A percentile compares a stretch with the other conserved stretches of the same genome.
Evolutionary conservation across 1,140 invertebrate species (phyloP).

Genomic region (Calephelis nemesis): DNA sequence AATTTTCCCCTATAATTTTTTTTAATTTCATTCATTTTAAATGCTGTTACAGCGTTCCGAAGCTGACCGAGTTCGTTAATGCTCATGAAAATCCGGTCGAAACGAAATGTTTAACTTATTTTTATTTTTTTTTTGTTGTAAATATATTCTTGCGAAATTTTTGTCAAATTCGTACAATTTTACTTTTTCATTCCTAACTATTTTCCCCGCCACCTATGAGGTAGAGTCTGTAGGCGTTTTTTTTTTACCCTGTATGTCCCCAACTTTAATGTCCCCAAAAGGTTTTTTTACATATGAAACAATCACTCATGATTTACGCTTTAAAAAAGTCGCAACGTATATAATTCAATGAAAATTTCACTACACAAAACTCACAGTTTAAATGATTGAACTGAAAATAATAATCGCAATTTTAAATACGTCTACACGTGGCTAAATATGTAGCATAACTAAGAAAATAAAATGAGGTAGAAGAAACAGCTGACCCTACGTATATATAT

Average conservation of each 20-base stretch:
- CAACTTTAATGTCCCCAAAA: slow-evolving; percentile 17
- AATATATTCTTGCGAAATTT: no score
- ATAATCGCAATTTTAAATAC: slow-evolving; percentile 1
- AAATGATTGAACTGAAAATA: slow-evolving; percentile 2
- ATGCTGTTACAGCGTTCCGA: no score
- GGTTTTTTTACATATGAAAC: slow-evolving; percentile 24
- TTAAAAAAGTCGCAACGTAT: not conserved
- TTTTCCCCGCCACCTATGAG: no score
- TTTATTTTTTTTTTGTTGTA: no score
- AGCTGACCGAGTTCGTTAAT: slow-evolving; percentile 24
- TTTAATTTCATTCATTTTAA: no score
- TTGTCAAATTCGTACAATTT: no score
- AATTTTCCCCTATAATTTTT: no score
- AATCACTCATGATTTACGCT: slow-evolving; percentile 18
- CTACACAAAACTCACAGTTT: not conserved
- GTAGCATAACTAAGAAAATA: slow-evolving; percentile 5
- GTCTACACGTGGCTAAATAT: not conserved
- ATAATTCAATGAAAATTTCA: not conserved
- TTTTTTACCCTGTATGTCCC: no score
- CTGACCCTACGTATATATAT: no score
- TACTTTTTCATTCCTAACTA: no score
- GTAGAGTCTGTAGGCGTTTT: no score
- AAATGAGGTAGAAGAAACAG: no score
- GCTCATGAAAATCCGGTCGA: not conserved
- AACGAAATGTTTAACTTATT: not conserved